phyloP scores from a whole-genome alignment of 1,140 invertebrate species.

The Halesus radiatus region DNA sequence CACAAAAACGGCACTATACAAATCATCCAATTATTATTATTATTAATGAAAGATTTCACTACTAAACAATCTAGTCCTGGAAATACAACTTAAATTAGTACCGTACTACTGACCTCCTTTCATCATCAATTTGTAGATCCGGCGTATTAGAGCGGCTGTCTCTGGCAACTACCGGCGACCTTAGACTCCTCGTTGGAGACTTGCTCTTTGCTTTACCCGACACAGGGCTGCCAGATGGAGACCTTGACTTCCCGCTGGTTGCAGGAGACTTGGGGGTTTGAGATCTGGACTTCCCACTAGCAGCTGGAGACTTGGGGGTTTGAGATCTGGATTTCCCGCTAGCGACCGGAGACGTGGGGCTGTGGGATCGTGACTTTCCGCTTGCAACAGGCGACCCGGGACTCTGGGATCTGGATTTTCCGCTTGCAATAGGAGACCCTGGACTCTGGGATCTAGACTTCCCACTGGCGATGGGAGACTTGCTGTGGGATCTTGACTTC shows the following conservation, averaged over 20 bases:
- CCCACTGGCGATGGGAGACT: slow-evolving; percentile 50
- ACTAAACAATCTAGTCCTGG: too few species aligned
- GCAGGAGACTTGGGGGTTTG: slow-evolving; percentile 61
- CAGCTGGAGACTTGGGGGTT: slow-evolving; percentile 35
- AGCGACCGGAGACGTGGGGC: slow-evolving; percentile 57
- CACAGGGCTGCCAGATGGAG: slow-evolving; percentile 60
- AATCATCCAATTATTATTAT: too few species aligned
- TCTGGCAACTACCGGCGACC: slow-evolving; percentile 58
- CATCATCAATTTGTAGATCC: slow-evolving; percentile 72
- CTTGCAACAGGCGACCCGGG: slow-evolving; percentile 62
- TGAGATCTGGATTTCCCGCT: slow-evolving; percentile 62
- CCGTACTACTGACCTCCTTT: slow-evolving; percentile 38
- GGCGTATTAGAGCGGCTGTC: slow-evolving; percentile 72
- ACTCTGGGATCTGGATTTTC: slow-evolving; percentile 63
- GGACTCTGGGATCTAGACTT: slow-evolving; percentile 61
- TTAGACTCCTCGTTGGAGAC: slow-evolving; percentile 63
- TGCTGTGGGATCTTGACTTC: slow-evolving; percentile 21
- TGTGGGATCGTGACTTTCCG: slow-evolving; percentile 61
- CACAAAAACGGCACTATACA: too few species aligned
- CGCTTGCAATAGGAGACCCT: slow-evolving; percentile 61
- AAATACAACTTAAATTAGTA: background rate
- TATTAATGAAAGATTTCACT: too few species aligned
- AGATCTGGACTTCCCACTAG: slow-evolving; percentile 60
- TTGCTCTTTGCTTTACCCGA: slow-evolving; percentile 62
- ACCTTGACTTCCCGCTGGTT: slow-evolving; percentile 63